Conservation (phyloP, 2,888 invertebrate species). For the Nomada fucata region DNA sequence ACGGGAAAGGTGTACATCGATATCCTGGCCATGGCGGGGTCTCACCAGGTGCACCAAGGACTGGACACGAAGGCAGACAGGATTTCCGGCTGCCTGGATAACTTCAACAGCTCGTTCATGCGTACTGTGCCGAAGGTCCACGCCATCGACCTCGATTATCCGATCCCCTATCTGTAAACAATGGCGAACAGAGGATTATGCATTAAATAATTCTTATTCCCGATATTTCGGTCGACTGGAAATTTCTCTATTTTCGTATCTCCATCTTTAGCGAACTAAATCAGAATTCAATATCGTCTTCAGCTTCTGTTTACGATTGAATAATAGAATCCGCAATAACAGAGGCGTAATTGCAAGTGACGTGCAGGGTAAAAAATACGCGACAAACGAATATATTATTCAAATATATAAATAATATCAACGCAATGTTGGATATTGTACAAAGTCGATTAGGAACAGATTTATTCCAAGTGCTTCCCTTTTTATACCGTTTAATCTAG, state of each 20-base stretch:
- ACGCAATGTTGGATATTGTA: not conserved
- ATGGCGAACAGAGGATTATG: slow-evolving; percentile 12
- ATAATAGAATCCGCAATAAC: too few species aligned
- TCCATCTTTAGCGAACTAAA: not conserved
- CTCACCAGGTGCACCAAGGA: slow-evolving; percentile 91
- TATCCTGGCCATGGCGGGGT: slow-evolving; percentile 66
- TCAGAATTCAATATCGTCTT: not conserved
- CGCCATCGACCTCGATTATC: slow-evolving; percentile 95
- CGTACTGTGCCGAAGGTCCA: slow-evolving; percentile 94
- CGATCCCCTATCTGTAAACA: slow-evolving; percentile 91
- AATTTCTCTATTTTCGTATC: not conserved
- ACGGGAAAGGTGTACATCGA: not conserved
- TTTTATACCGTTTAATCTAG: not conserved
- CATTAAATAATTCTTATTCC: slow-evolving; percentile 19
- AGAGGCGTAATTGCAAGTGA: too few species aligned
- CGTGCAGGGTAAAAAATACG: too few species aligned
- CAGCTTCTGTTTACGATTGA: too few species aligned
- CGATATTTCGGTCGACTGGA: not conserved
- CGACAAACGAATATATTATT: too few species aligned
- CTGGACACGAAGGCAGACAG: slow-evolving; percentile 96
- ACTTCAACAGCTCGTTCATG: slow-evolving; percentile 98
- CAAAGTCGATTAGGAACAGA: not conserved
- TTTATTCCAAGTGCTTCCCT: not conserved
- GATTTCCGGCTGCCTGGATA: slow-evolving; percentile 95
- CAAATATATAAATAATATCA: too few species aligned